Evolutionary conservation across 2,113 vertebrate genomes (phyloP).

Genomic region (Hemiscyllium ocellatum): DNA sequence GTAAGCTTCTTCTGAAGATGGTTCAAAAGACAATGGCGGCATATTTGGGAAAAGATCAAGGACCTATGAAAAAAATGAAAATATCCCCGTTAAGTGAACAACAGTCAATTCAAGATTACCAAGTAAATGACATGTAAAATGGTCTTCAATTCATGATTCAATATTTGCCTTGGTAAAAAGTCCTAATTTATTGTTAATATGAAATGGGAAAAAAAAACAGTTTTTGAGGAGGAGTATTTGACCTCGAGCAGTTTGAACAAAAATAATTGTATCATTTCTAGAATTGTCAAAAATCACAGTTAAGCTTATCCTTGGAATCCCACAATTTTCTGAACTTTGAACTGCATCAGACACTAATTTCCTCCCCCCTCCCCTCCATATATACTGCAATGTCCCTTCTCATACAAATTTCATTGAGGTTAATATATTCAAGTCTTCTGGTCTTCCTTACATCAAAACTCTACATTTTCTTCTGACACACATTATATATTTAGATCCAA

Average conservation of each 20-base stretch:
- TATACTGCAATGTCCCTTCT: background rate
- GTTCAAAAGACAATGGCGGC: conserved; percentile 56
- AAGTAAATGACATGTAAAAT: background rate
- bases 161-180: background rate
- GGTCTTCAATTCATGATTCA: background rate
- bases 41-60: conserved; percentile 58
- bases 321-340: background rate
- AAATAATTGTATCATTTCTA: background rate
- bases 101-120: background rate
- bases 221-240: background rate
- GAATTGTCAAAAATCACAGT: background rate
- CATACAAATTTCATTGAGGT: background rate
- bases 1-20: conserved; percentile 55
- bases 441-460: background rate
- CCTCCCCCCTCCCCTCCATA: too few relatives aligned
- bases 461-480: background rate
- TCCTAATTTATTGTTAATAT: background rate
- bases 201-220: background rate
- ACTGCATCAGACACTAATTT: background rate
- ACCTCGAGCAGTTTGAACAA: background rate
- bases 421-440: background rate
- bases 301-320: background rate
- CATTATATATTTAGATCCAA: background rate
- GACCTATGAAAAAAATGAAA: conserved; percentile 53
- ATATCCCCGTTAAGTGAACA: background rate